Conservation (phyloP, 2,113 vertebrate species). For the Cryptoleucopteryx plumbea region DNA sequence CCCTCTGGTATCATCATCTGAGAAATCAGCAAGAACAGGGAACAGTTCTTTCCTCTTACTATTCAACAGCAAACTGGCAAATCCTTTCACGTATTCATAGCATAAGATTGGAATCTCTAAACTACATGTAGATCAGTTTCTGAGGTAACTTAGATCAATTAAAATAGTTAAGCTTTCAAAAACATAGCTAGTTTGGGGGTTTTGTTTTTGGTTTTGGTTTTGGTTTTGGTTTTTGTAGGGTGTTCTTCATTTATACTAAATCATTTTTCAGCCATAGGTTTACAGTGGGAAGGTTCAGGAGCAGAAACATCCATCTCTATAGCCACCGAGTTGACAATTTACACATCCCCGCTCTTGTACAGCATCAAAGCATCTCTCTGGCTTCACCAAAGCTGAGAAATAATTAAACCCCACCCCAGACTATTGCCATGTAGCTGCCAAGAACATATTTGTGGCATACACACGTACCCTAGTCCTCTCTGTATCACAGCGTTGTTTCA, state of each 20-base stretch:
- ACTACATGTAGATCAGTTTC: background rate
- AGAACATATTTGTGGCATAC: background rate
- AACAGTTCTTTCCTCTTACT: background rate
- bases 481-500: background rate
- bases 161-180: background rate
- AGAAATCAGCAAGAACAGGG: background rate
- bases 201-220: too few relatives aligned
- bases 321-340: background rate
- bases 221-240: too few relatives aligned
- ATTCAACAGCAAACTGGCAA: background rate
- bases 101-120: background rate
- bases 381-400: background rate
- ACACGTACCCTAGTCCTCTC: background rate
- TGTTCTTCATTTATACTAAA: background rate
- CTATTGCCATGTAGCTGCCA: background rate
- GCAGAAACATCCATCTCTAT: background rate
- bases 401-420: background rate
- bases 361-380: background rate
- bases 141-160: background rate
- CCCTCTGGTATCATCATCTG: background rate
- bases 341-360: background rate
- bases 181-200: background rate
- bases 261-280: background rate
- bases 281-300: background rate
- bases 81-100: background rate